Evolutionary conservation across 2,797 vertebrate species (phyloP).

Genomic region (Semotilus atromaculatus): DNA sequence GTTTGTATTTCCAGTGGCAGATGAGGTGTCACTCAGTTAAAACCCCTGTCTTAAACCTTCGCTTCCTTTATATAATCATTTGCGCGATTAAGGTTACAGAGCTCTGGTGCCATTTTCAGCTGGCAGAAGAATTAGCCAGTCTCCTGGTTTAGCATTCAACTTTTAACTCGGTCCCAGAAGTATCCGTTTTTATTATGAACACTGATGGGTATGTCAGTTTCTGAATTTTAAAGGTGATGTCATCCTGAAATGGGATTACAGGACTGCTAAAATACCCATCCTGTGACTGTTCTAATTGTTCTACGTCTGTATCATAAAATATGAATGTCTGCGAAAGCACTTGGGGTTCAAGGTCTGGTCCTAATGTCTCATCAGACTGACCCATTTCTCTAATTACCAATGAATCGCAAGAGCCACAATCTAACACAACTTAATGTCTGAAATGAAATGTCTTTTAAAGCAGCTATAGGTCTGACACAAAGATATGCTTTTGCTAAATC

Average conservation of each 20-base stretch:
- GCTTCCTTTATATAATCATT: conserved; percentile 12
- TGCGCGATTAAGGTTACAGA: conserved; percentile 18
- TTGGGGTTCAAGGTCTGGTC: conserved; percentile 69
- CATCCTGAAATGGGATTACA: conserved; percentile 73
- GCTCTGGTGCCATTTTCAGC: conserved; percentile 18
- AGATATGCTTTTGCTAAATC: conserved; percentile 77
- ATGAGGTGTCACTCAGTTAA: conserved; percentile 14
- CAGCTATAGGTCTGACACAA: conserved; percentile 68
- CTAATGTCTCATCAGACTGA: conserved; percentile 81
- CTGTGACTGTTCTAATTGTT: conserved; percentile 84
- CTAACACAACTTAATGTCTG: conserved; percentile 75
- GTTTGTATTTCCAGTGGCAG: conserved; percentile 3
- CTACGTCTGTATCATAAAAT: conserved; percentile 84
- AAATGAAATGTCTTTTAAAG: conserved; percentile 70
- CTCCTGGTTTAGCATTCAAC: conserved; percentile 30
- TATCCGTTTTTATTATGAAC: conserved; percentile 67
- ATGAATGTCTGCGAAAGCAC: conserved; percentile 83
- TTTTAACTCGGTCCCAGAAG: conserved; percentile 33
- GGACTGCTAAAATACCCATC: conserved; percentile 77
- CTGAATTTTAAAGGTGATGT: conserved; percentile 80
- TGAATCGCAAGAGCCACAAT: conserved; percentile 73
- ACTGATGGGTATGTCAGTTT: conserved; percentile 78
- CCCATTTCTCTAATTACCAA: conserved; percentile 80
- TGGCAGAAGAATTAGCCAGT: conserved; percentile 17
- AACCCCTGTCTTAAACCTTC: conserved; percentile 19